Base-by-base conservation (phyloP, 2,113 vertebrate species). In the Megalops atlanticus region DNA sequence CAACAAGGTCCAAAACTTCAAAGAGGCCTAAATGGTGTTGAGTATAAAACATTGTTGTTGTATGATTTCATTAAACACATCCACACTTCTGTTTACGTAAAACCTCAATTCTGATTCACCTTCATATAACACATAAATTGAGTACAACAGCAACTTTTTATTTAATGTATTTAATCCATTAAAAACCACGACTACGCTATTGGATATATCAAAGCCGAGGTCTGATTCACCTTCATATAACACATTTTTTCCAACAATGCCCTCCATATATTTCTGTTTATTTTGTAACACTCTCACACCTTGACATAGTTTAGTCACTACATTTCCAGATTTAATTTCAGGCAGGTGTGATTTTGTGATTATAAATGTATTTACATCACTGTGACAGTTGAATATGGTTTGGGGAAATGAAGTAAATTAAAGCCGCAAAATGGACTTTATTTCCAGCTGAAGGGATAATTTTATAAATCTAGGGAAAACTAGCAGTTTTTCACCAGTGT, bases 371-470 rank as follows among this genome's bases (percentile, higher is more conserved):
- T 92, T 92, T 91, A 83, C 82, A 85, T 88, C 87, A 88, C 90
- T 88, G 87, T 84, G 86, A 85, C 83, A 85, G 91, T 90, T 90
- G 89, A 91, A 89, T 89, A 89, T 87, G 88, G 88, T 92, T 87
- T 92, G 90, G 87, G 90, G 90, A 93, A 92, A 92, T 91, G 90
- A 91, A 90, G 89, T 93, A 92, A 93, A 91, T 89, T 90, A 90
- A 92, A 93, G 86, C 88, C 92, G 90, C 91, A 92, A 94, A 94
- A 94, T 91, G 90, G 92, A 94, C 92, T 95, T 94, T 91, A 92
- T 92, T 95, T 95, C 93, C 93, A 90, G 92, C 90, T 92, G 92
- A 94, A 92, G 91, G 89, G 92, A 90, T 93, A 91, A 93, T 91
- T 92, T 85, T 74, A 80, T 89, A 90, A 89, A 92, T 91, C 89